Conservation (phyloP, 2,888 invertebrate genomes). For the Luperina nickerlii region DNA sequence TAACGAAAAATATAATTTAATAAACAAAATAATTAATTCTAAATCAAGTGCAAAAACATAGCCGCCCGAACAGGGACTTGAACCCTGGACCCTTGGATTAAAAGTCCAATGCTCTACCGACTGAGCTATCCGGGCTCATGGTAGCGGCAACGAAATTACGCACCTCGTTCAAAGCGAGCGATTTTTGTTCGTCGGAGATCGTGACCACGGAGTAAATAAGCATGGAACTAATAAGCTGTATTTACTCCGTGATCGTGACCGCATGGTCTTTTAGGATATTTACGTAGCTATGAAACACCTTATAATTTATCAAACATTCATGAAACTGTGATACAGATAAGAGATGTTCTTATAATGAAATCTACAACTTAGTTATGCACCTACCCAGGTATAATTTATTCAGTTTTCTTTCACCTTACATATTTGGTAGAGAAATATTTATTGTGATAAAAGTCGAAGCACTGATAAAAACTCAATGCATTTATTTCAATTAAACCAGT, state of each 20-base stretch:
- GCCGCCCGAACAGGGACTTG: slow-evolving; percentile 90
- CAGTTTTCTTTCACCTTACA: background rate
- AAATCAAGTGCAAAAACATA: slow-evolving; percentile 57
- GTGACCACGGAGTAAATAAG: too few relatives aligned
- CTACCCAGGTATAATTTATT: background rate
- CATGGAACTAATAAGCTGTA: too few relatives aligned
- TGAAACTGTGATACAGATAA: background rate
- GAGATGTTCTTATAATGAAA: background rate
- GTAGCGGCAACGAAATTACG: slow-evolving; percentile 28
- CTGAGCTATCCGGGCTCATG: slow-evolving; percentile 90
- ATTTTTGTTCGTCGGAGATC: background rate
- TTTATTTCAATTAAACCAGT: background rate
- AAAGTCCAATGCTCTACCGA: slow-evolving; percentile 91
- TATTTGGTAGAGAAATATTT: background rate
- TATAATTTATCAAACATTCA: slow-evolving; percentile 16
- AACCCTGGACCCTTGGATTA: slow-evolving; percentile 91
- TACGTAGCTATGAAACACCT: slow-evolving; percentile 3
- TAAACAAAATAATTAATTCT: background rate
- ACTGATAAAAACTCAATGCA: background rate
- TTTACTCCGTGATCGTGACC: too few relatives aligned
- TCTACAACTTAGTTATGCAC: background rate
- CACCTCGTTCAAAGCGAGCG: slow-evolving; percentile 3
- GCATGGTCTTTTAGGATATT: slow-evolving; percentile 7
- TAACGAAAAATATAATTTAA: background rate
- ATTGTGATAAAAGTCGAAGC: background rate